Evolutionary conservation across 2,797 vertebrate species (phyloP).

Genomic region (Fistularia commersonii): DNA sequence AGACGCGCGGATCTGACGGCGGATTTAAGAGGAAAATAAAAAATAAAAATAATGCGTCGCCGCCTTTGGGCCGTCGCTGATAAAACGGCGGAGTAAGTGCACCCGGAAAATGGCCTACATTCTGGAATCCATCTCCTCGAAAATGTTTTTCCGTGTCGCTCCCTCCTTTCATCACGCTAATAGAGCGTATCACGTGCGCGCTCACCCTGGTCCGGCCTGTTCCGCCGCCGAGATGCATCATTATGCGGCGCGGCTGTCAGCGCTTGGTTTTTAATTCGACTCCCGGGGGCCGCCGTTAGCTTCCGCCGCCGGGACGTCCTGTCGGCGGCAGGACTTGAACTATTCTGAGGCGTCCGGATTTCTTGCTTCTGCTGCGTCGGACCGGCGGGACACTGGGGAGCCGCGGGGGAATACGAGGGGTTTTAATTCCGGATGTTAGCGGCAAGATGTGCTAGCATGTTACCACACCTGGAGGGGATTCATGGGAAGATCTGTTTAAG

Average conservation of each 20-base stretch:
- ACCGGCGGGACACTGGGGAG: too few relatives aligned
- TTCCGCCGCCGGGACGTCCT: slow-evolving; percentile 64
- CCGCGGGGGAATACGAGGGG: too few relatives aligned
- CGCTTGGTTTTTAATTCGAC: slow-evolving; percentile 71
- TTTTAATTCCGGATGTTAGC: too few relatives aligned
- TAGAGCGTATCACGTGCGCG: slow-evolving; percentile 21
- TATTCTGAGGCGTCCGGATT: slow-evolving; percentile 60
- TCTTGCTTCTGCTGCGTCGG: slow-evolving; percentile 58
- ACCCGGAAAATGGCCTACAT: not conserved
- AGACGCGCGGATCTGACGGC: slow-evolving; percentile 16
- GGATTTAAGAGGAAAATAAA: too few relatives aligned
- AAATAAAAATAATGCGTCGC: too few relatives aligned
- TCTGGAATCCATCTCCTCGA: not conserved
- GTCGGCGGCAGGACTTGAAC: slow-evolving; percentile 63
- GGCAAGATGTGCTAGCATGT: too few relatives aligned
- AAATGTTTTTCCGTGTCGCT: not conserved
- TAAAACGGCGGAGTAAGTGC: not conserved
- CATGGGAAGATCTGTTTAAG: too few relatives aligned
- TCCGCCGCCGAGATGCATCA: slow-evolving; percentile 46
- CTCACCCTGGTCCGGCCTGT: slow-evolving; percentile 22
- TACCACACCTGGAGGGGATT: too few relatives aligned
- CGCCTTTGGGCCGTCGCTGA: not conserved
- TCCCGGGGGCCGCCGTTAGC: slow-evolving; percentile 55
- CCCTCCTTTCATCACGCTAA: slow-evolving; percentile 3
- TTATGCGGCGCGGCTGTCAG: slow-evolving; percentile 65